These are phyloP conservation scores for Drosophila eohydei DNA, from an alignment of 2,888 invertebrate species.

Conservation along the genomic window DNA sequence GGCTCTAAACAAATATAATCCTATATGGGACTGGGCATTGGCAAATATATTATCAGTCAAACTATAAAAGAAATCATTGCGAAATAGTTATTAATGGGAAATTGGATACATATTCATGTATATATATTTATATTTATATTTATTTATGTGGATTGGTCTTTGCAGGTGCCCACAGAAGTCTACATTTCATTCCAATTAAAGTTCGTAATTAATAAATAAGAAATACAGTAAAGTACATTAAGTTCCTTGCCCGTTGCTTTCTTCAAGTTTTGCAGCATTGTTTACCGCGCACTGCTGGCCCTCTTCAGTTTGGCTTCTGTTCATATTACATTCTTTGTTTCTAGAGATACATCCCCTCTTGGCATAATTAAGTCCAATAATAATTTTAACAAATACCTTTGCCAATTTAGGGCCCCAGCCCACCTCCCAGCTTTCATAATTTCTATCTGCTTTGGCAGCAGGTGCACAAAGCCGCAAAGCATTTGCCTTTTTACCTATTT, in stretches of 20 bases:
- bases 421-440: slow-evolving; percentile 61
- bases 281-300: slow-evolving; percentile 2
- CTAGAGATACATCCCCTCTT: slow-evolving; percentile 36
- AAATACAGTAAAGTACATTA: slow-evolving; percentile 15
- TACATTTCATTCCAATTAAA: neutral
- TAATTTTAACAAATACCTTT: slow-evolving; percentile 77
- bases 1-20: slow-evolving; percentile 10
- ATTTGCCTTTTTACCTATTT: slow-evolving; percentile 71
- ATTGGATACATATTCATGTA: neutral
- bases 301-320: slow-evolving; percentile 63
- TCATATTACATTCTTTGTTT: slow-evolving; percentile 47
- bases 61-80: slow-evolving; percentile 32
- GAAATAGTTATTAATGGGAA: slow-evolving; percentile 37
- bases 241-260: slow-evolving; percentile 14
- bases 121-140: neutral
- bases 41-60: slow-evolving; percentile 49
- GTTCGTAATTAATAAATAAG: slow-evolving; percentile 19
- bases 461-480: slow-evolving; percentile 73
- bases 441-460: slow-evolving; percentile 64
- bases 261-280: slow-evolving; percentile 18
- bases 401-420: slow-evolving; percentile 54
- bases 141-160: no score
- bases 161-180: neutral
- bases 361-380: slow-evolving; percentile 78
- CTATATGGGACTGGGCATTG: slow-evolving; percentile 19